Base-by-base conservation (phyloP, 92 coral and sea anemone species). In the Paragorgia papillata region DNA sequence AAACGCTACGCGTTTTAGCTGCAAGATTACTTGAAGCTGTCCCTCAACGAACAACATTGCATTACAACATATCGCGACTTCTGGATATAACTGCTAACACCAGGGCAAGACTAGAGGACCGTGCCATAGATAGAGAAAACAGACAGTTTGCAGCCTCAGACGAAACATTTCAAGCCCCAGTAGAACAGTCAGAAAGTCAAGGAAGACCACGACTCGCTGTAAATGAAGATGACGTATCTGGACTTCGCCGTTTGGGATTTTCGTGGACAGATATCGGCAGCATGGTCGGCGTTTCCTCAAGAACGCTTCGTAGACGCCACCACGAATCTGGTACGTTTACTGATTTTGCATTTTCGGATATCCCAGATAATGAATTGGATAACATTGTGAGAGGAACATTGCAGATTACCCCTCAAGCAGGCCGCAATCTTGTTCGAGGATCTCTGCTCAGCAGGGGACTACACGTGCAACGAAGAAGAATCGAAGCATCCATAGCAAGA, bases 341-440 rank as follows among this genome's bases (percentile, higher is more conserved):
- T 5, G 0, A 27, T 7, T 22, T 29, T 25, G 75, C 18, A 35
- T 46, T 21, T 69, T 69, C 75, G 25, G 25, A 48, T 28, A 49
- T 69, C 2, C 3, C 39, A 0, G 61, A 46, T 28, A 30, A 48
- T 69, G 58, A 69, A 25, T 46, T 69, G 37, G 75, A 69, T 25
- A 69, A 18, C 17, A 69, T 46, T 7, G 75, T 69, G 14, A 43
- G 60, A 48, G 60, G 14, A 69, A 28, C 46, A 2, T 14, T 69
- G 55, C 60, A 69, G 35, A 69, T 19, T 13, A 46, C 59, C 20
- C 35, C 75, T 14, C 75, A 40, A 48, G 57, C 57, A 40, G 75
- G 75, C 10, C 75, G 35, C 3, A 68, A 68, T 68, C 34, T 68
- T 44, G 75, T 68, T 3, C 35, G 59, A 68, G 75, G 75, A 25